Conservation (phyloP, 2,888 invertebrate genomes). For the Tuta absoluta region DNA sequence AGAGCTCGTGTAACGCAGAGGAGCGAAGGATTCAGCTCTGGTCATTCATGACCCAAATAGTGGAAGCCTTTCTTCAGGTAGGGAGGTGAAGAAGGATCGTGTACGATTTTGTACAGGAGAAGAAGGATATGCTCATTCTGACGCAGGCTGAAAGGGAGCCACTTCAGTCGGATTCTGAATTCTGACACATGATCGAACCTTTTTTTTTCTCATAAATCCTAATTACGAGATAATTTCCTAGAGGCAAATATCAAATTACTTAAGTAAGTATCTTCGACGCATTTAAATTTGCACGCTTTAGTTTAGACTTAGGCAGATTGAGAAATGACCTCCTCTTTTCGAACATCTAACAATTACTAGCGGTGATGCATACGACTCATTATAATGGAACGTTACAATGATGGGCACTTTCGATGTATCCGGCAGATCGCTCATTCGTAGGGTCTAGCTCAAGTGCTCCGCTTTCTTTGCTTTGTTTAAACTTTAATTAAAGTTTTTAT, state of each 20-base stretch:
- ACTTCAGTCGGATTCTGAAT: too few relatives aligned
- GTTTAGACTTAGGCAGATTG: neutral
- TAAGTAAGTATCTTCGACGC: neutral
- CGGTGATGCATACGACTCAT: constrained; percentile 24
- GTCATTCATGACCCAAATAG: too few relatives aligned
- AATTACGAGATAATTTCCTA: neutral
- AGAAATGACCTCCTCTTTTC: neutral
- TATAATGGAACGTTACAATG: constrained; percentile 40
- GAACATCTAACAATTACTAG: constrained; percentile 16
- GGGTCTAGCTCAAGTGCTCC: constrained; percentile 2
- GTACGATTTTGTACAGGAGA: too few relatives aligned
- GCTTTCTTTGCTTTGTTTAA: neutral
- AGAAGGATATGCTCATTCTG: too few relatives aligned
- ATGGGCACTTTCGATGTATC: constrained; percentile 76
- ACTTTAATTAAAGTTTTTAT: neutral
- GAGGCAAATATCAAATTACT: neutral
- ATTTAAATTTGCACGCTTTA: neutral
- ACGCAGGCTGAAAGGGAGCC: too few relatives aligned
- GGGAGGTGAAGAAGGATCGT: too few relatives aligned
- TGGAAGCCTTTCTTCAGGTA: too few relatives aligned
- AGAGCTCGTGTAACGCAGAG: too few relatives aligned
- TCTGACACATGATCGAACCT: too few relatives aligned
- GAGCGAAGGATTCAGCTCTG: too few relatives aligned
- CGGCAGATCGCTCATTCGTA: constrained; percentile 58
- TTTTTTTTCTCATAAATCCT: too few relatives aligned